phyloP scores from a whole-genome alignment of 2,888 invertebrate species.

The Andrena bicolor region DNA sequence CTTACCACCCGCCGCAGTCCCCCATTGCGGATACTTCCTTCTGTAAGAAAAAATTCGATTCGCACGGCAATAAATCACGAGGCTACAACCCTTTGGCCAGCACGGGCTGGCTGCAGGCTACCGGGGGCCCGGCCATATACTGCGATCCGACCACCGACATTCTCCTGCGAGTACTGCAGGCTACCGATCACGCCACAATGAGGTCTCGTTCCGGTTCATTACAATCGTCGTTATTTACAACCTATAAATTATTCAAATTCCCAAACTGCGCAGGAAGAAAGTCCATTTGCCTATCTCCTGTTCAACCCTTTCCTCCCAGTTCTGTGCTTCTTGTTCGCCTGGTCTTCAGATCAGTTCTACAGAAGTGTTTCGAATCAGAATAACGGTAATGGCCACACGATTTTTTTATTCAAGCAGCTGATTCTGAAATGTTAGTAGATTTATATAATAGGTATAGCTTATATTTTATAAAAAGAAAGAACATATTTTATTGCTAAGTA shows the following conservation, averaged over 20 bases:
- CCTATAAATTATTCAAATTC: constrained; percentile 80
- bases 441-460: no score
- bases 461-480: no score
- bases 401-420: no score
- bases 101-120: constrained; percentile 65
- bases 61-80: constrained; percentile 81
- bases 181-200: constrained; percentile 75
- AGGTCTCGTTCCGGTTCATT: constrained; percentile 78
- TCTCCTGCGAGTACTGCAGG: constrained; percentile 64
- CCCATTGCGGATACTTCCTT: constrained; percentile 46
- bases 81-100: constrained; percentile 76
- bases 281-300: constrained; percentile 50
- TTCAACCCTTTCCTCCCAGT: constrained; percentile 49
- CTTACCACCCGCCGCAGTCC: constrained; percentile 37
- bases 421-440: no score
- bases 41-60: constrained; percentile 79
- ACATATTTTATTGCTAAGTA: background rate
- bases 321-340: background rate
- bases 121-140: constrained; percentile 46
- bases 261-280: constrained; percentile 51
- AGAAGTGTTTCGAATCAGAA: no score
- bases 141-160: constrained; percentile 46
- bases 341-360: no score
- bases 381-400: no score
- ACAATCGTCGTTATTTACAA: constrained; percentile 78